These are phyloP conservation scores for Synergus umbraculus DNA, from an alignment of 2,888 invertebrate genomes.

Conservation along the genomic window DNA sequence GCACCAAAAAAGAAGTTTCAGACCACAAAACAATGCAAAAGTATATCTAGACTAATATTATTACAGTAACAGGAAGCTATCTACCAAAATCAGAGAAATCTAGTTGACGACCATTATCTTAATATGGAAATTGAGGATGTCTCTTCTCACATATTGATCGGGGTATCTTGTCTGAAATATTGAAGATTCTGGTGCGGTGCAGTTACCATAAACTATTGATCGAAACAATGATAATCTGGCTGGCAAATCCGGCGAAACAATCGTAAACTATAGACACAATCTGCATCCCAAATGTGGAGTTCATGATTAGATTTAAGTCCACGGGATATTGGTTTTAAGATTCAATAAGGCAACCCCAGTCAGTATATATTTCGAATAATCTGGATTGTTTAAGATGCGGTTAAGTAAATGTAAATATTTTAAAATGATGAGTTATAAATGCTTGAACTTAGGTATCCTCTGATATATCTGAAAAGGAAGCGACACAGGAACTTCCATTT, in stretches of 20 bases:
- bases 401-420: too few relatives aligned
- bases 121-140: conserved; percentile 34
- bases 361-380: background rate
- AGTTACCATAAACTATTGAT: conserved; percentile 33
- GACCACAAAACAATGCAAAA: background rate
- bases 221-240: conserved; percentile 25
- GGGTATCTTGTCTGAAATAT: conserved; percentile 10
- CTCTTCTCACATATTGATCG: conserved; percentile 19
- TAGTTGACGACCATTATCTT: background rate
- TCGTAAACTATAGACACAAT: conserved; percentile 33
- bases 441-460: too few relatives aligned
- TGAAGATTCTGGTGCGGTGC: conserved; percentile 21
- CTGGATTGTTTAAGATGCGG: background rate
- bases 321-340: background rate
- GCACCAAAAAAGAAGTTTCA: background rate
- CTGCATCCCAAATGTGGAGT: conserved; percentile 33
- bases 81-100: background rate
- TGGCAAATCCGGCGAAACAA: conserved; percentile 30
- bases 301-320: conserved; percentile 13
- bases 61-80: background rate
- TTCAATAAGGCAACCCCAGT: background rate
- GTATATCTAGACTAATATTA: background rate
- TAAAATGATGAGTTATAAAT: too few relatives aligned
- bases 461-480: too few relatives aligned
- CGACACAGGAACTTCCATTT: too few relatives aligned